Percentiles rank a stretch among this genome's conserved stretches.
Conservation (phyloP, 2,888 invertebrate species). For the Trissolcus japonicus region DNA sequence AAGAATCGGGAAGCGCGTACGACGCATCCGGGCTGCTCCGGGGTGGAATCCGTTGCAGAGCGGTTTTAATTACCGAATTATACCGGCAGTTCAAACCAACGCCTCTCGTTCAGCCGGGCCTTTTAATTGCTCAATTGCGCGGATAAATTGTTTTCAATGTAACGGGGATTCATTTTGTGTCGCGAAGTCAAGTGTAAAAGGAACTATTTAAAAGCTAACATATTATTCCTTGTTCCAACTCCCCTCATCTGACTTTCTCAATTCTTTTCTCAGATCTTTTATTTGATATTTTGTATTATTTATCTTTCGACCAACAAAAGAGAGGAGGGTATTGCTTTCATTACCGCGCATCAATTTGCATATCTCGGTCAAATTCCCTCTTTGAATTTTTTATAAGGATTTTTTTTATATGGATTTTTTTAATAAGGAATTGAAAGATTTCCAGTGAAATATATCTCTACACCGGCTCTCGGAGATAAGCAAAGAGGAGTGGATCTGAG, state of each 20-base stretch:
- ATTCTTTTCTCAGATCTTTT: slow-evolving; percentile 17
- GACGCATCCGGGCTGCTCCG: slow-evolving; percentile 25
- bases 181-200: slow-evolving; percentile 46
- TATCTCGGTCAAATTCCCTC: too few relatives aligned
- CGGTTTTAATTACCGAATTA: slow-evolving; percentile 69
- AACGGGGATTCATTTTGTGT: slow-evolving; percentile 36
- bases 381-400: too few relatives aligned
- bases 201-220: slow-evolving; percentile 28
- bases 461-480: neutral
- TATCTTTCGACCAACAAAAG: too few relatives aligned
- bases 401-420: too few relatives aligned
- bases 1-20: slow-evolving; percentile 35
- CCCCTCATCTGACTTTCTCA: too few relatives aligned
- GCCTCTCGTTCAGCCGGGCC: slow-evolving; percentile 22
- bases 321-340: too few relatives aligned
- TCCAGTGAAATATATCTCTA: too few relatives aligned
- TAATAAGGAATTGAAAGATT: too few relatives aligned
- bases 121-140: slow-evolving; percentile 55
- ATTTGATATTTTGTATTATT: slow-evolving; percentile 3
- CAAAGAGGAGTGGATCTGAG: slow-evolving; percentile 16
- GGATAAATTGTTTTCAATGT: slow-evolving; percentile 54
- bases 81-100: slow-evolving; percentile 53
- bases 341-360: too few relatives aligned
- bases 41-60: slow-evolving; percentile 44
- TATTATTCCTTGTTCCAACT: neutral